These are phyloP conservation scores for Spialia ferax DNA, from an alignment of 2,888 invertebrate species.

Conservation along the genomic window DNA sequence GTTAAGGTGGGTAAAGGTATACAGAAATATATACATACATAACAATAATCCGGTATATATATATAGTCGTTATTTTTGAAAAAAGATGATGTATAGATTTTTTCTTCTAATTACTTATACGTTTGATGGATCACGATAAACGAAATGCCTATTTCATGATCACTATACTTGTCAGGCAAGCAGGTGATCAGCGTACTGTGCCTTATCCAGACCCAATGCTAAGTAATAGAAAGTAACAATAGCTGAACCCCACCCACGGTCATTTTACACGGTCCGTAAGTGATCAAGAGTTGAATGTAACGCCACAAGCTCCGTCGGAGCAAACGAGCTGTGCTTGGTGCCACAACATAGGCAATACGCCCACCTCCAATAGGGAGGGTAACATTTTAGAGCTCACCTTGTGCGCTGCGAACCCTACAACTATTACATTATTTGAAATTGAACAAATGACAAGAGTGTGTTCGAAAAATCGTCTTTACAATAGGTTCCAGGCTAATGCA, in stretches of 20 bases:
- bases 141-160: conserved; percentile 44
- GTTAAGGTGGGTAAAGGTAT: conserved; percentile 74
- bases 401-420: conserved; percentile 85
- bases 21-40: conserved; percentile 55
- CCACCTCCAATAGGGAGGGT: conserved; percentile 87
- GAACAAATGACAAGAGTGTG: conserved; percentile 46
- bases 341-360: conserved; percentile 85
- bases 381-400: conserved; percentile 84
- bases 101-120: conserved; percentile 50
- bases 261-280: conserved; percentile 56
- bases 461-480: conserved; percentile 7
- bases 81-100: conserved; percentile 54
- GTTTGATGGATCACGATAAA: conserved; percentile 32
- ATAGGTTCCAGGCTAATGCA: conserved; percentile 7
- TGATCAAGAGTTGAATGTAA: conserved; percentile 61
- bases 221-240: conserved; percentile 47
- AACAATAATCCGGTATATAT: conserved; percentile 34
- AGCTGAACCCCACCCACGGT: conserved; percentile 68
- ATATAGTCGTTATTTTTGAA: not conserved
- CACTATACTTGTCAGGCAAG: conserved; percentile 54
- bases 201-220: conserved; percentile 53
- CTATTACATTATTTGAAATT: conserved; percentile 67
- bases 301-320: conserved; percentile 73
- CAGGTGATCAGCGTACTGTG: conserved; percentile 58
- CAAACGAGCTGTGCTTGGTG: conserved; percentile 82